These are phyloP conservation scores for Zaprionus obscuricornis DNA, from an alignment of 2,888 invertebrate genomes.

Conservation along the genomic window DNA sequence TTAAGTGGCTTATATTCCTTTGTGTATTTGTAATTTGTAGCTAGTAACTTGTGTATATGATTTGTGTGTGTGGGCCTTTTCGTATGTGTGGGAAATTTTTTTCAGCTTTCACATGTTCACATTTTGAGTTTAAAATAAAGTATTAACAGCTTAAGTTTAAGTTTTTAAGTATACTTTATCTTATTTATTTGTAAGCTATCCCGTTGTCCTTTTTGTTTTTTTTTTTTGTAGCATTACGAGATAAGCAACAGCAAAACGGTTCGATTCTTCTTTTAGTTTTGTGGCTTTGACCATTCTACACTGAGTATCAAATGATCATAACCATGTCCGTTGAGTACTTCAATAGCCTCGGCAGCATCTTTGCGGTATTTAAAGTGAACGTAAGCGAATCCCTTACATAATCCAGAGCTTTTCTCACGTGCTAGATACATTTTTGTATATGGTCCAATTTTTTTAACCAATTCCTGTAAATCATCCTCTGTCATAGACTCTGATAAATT, in stretches of 20 bases:
- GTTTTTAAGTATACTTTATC: constrained; percentile 28
- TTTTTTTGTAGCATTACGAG: too few species aligned
- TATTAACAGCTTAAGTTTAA: constrained; percentile 46
- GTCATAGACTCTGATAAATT: constrained; percentile 98
- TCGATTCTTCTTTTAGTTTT: constrained; percentile 76
- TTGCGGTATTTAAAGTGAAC: constrained; percentile 96
- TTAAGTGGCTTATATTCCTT: constrained; percentile 29
- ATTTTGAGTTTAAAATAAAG: constrained; percentile 49
- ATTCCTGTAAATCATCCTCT: constrained; percentile 96
- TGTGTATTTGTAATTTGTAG: constrained; percentile 6
- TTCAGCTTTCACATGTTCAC: constrained; percentile 43
- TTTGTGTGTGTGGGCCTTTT: constrained; percentile 8
- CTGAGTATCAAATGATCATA: constrained; percentile 98
- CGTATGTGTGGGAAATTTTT: constrained; percentile 27
- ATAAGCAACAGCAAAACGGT: neutral
- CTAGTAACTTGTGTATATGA: too few species aligned
- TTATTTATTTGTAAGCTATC: too few species aligned
- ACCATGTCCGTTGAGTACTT: constrained; percentile 94
- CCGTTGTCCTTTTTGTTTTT: constrained; percentile 10
- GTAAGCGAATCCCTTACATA: constrained; percentile 98
- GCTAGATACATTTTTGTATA: constrained; percentile 97
- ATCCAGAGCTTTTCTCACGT: constrained; percentile 93
- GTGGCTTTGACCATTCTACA: constrained; percentile 99
- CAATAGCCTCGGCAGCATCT: constrained; percentile 96
- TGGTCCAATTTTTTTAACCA: constrained; percentile 96